Conservation (phyloP, 2,797 vertebrate genomes). For the Syngnathus rostellatus region DNA sequence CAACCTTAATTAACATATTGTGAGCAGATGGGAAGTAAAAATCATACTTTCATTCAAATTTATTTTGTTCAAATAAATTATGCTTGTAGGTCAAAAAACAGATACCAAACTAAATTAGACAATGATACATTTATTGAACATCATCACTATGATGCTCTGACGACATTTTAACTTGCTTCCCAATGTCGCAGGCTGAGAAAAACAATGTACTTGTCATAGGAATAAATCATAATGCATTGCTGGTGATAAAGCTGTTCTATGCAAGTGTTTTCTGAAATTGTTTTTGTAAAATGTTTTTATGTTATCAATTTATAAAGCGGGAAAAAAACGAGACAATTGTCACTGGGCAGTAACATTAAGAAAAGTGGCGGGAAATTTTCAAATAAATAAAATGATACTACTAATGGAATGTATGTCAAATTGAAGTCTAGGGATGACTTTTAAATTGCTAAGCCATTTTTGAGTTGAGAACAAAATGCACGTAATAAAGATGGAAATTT, state of each 20-base stretch:
- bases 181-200: neutral
- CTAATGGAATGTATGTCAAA: neutral
- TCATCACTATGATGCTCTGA: neutral
- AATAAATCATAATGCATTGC: neutral
- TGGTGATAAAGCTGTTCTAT: neutral
- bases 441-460: neutral
- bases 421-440: neutral
- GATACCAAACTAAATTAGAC: too few species aligned
- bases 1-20: neutral
- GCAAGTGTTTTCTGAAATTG: neutral
- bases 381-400: neutral
- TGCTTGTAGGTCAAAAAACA: too few species aligned
- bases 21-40: too few species aligned
- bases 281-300: neutral
- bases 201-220: neutral
- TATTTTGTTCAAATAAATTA: neutral
- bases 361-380: neutral
- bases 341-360: too few species aligned
- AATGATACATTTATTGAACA: neutral
- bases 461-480: neutral
- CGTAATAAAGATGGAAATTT: neutral
- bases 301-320: neutral
- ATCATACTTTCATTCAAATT: neutral
- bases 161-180: neutral
- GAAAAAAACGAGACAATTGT: neutral